phyloP scores from a whole-genome alignment of 2,113 vertebrate species.

The Nothocercus julius region DNA sequence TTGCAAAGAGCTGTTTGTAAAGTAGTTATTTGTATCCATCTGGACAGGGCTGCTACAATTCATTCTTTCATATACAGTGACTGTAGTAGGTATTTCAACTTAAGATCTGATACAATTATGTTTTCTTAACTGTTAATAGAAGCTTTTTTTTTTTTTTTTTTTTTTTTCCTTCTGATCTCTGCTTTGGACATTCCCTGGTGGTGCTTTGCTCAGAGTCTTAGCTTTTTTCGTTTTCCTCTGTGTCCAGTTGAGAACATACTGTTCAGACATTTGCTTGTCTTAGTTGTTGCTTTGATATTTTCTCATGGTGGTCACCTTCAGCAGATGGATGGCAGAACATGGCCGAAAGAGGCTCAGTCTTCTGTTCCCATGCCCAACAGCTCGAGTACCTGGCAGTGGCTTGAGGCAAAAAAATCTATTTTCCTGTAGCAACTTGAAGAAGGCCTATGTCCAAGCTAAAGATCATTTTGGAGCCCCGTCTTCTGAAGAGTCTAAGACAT shows the following conservation, averaged over 20 bases:
- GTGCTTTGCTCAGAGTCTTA: too few species aligned
- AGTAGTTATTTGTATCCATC: too few species aligned
- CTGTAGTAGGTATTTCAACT: too few species aligned
- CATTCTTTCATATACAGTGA: too few species aligned
- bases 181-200: too few species aligned
- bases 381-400: neutral
- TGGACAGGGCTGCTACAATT: too few species aligned
- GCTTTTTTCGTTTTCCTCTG: too few species aligned
- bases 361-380: neutral
- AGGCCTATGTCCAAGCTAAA: neutral
- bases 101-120: too few species aligned
- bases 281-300: neutral
- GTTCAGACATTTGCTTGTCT: neutral
- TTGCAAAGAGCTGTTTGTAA: too few species aligned
- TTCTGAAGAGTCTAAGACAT: neutral
- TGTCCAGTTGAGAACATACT: neutral
- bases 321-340: neutral
- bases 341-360: neutral
- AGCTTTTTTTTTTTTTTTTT: too few species aligned
- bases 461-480: neutral
- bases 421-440: neutral
- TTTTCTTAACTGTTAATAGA: too few species aligned
- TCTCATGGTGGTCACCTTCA: neutral
- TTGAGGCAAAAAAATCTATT: neutral
- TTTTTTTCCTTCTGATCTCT: too few species aligned